Conservation (phyloP, 1,140 invertebrate genomes). For the Mizuhopecten yessoensis region DNA sequence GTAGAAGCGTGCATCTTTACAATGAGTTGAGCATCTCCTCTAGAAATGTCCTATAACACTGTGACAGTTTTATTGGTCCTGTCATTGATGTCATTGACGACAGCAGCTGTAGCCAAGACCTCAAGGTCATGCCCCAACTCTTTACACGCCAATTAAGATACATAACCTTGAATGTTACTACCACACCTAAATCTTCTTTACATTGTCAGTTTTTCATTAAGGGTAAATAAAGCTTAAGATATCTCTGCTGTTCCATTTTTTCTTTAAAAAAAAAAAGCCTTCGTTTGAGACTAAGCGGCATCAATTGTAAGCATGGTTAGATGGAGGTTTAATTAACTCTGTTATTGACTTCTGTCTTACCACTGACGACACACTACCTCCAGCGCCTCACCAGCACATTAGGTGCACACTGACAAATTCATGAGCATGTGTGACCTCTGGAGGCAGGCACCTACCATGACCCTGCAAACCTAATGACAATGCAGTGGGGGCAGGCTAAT, state of each 20-base stretch:
- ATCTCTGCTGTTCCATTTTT: neutral
- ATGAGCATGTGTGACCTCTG: neutral
- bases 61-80: neutral
- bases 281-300: neutral
- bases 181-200: neutral
- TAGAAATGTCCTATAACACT: neutral
- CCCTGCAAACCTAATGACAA: slow-evolving; percentile 3
- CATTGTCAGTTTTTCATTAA: neutral
- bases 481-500: too few relatives aligned
- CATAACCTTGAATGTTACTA: slow-evolving; percentile 9
- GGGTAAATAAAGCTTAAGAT: neutral
- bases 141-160: neutral
- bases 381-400: neutral
- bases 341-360: neutral
- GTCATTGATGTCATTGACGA: neutral
- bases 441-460: neutral
- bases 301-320: neutral
- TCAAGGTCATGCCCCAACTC: neutral
- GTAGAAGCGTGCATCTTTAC: neutral
- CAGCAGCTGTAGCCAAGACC: neutral
- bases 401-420: slow-evolving; percentile 23
- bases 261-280: neutral
- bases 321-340: neutral
- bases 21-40: neutral
- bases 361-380: neutral